These are phyloP conservation scores for Philereme vetulata DNA, from an alignment of 2,888 invertebrate species.

Conservation along the genomic window DNA sequence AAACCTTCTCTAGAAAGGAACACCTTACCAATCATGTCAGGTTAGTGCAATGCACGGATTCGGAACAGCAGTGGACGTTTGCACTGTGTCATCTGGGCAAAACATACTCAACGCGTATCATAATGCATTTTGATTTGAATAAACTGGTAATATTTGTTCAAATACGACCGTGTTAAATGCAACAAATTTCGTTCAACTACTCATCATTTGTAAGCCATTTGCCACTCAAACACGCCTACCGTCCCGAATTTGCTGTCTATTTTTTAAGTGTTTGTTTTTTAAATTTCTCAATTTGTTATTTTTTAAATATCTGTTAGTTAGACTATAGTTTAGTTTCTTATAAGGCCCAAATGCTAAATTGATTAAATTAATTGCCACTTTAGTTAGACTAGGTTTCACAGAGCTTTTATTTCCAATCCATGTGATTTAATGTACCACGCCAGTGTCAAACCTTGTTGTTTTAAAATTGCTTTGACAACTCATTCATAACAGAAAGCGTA, in stretches of 20 bases:
- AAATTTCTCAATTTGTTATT: not conserved
- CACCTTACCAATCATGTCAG: slow-evolving; percentile 88
- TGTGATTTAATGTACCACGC: not conserved
- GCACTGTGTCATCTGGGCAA: not conserved
- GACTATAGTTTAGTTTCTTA: too few relatives aligned
- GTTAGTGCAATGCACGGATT: slow-evolving; percentile 41
- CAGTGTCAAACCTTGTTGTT: not conserved
- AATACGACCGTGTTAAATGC: not conserved
- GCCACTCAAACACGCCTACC: not conserved
- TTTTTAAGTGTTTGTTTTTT: not conserved
- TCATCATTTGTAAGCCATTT: not conserved
- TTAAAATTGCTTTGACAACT: slow-evolving; percentile 7
- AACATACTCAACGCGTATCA: not conserved
- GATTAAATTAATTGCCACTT: too few relatives aligned
- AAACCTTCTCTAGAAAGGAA: slow-evolving; percentile 89
- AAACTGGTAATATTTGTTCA: not conserved
- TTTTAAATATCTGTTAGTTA: too few relatives aligned
- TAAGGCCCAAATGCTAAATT: too few relatives aligned
- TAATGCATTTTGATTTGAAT: not conserved
- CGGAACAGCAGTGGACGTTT: not conserved
- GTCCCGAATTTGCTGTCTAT: not conserved
- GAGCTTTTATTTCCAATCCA: too few relatives aligned
- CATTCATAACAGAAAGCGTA: not conserved
- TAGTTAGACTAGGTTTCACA: too few relatives aligned
- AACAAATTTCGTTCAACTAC: not conserved